Evolutionary conservation across 2,797 vertebrate genomes (phyloP).

Genomic region (Martes flavigula): DNA sequence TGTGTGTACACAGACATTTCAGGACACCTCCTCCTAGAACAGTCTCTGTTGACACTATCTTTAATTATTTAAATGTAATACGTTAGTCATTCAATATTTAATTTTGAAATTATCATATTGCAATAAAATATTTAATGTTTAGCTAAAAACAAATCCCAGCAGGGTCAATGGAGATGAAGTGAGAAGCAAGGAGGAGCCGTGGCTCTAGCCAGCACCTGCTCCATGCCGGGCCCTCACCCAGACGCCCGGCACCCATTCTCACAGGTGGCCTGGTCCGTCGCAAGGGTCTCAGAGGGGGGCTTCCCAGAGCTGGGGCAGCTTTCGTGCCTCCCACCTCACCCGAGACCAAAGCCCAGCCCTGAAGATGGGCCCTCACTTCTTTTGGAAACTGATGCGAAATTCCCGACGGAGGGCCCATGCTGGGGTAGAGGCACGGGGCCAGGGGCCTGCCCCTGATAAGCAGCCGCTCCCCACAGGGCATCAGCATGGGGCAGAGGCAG

Average conservation of each 20-base stretch:
- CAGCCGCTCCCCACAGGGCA: neutral
- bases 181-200: neutral
- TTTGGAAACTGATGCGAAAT: neutral
- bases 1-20: neutral
- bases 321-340: neutral
- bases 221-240: neutral
- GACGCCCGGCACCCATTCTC: neutral
- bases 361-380: neutral
- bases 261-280: neutral
- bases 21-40: neutral
- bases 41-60: neutral
- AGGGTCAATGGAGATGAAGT: neutral
- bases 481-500: neutral
- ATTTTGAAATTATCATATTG: neutral
- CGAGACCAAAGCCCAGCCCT: neutral
- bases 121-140: neutral
- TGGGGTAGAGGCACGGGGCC: neutral
- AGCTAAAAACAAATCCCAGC: neutral
- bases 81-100: neutral
- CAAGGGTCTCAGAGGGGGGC: neutral
- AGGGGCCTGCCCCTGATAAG: neutral
- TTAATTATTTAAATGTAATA: neutral
- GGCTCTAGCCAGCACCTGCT: neutral
- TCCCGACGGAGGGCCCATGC: no score
- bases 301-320: neutral